Conservation (phyloP, 2,888 invertebrate species). For the Synergus gifuensis region DNA sequence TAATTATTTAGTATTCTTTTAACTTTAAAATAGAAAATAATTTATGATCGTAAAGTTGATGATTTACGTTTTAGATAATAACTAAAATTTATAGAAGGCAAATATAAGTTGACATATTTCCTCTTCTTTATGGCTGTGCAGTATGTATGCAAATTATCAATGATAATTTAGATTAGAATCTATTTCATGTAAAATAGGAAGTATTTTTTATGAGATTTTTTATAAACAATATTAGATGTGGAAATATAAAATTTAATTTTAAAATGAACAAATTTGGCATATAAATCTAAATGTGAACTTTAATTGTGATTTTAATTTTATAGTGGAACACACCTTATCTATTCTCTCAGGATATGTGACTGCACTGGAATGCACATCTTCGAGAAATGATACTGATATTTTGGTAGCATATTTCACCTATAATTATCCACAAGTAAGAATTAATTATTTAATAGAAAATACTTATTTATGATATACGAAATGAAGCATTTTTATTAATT, state of each 20-base stretch:
- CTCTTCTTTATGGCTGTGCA: too few species aligned
- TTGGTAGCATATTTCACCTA: slow-evolving; percentile 71
- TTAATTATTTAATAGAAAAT: background rate
- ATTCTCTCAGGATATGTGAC: slow-evolving; percentile 80
- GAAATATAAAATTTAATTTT: too few species aligned
- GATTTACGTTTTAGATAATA: too few species aligned
- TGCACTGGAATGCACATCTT: slow-evolving; percentile 76
- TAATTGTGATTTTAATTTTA: slow-evolving; percentile 48
- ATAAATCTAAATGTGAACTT: background rate
- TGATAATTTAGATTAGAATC: background rate
- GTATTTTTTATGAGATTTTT: background rate
- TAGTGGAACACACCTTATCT: slow-evolving; percentile 83
- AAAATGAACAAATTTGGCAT: too few species aligned
- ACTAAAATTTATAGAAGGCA: too few species aligned
- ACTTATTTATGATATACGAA: background rate
- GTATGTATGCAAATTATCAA: background rate
- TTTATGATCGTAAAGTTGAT: too few species aligned
- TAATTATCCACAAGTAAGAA: slow-evolving; percentile 72
- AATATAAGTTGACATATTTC: too few species aligned
- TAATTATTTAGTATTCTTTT: too few species aligned
- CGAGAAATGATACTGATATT: slow-evolving; percentile 65
- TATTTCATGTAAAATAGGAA: background rate
- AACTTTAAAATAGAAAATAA: too few species aligned
- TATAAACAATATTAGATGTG: too few species aligned
- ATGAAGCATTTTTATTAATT: background rate